Base-by-base conservation (phyloP, 1,140 invertebrate genomes). In the Brachionus paranguensis region DNA sequence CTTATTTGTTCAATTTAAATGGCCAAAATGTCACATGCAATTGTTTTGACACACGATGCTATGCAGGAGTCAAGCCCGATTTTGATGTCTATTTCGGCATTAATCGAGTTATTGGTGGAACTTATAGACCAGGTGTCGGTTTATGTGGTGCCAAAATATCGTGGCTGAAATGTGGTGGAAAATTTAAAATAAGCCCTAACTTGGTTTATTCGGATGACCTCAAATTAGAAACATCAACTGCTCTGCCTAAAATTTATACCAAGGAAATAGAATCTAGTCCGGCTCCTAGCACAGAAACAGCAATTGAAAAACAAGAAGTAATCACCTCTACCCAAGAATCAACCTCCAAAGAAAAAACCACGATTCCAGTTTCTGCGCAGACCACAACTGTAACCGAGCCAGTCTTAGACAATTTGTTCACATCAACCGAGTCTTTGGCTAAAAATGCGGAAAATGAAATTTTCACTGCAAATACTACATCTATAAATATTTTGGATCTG, bases 11-110 rank as follows among this genome's bases (percentile, higher is more conserved):
- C 33, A 68, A 65, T 43, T 17, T 83, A n/a, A 68, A 65, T 53
- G 41, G 79, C 41, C 79, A 83, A 70, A 83, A 83, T 72, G 79
- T 83, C 2, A 70, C 79, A 17, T 83, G 79, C 37, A 83, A 83
- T 72, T 83, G 79, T 37, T 83, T 83, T 83, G 79, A 83, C 45
- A 68, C 79, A n/a, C 17, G 55, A 41, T 83, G 79, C 50, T 83
- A 83, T 24, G 14, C 60, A 8, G 79, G 68, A 20, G 68, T 72
- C 5, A 29, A 45, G 27, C 41, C 79, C 2, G 79, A 83, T 37
- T 41, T 45, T 83, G 79, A 83, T 83, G 29, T 83, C 11, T 83
- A 83, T 37, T 70, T 83, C 43, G 60, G 79, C 29, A 68, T 83
- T 33, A 83, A 83, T 70, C 29, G 79, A 17, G 79, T 83, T 29